Percentiles rank a stretch among this genome's conserved stretches.
Conservation (phyloP, 1,140 invertebrate species). For the Lordiphosa clarofinis region DNA sequence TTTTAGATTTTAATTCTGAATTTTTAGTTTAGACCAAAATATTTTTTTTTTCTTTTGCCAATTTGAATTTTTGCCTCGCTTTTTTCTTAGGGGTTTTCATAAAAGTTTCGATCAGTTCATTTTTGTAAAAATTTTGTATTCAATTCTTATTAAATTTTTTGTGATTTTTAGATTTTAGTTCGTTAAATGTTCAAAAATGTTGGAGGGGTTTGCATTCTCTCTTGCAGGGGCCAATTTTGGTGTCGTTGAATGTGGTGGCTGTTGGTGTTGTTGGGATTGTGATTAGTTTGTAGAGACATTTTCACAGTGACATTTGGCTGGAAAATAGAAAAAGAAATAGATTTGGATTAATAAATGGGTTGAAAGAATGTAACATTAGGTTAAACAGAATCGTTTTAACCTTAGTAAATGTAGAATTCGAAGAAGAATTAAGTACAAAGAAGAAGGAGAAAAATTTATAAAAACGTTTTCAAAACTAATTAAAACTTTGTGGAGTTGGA, state of each 20-base stretch:
- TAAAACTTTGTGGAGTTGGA: no score
- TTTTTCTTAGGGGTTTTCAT: constrained; percentile 25
- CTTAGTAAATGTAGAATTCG: no score
- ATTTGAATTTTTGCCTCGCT: constrained; percentile 65
- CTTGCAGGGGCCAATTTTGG: constrained; percentile 39
- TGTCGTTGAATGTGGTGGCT: constrained; percentile 37
- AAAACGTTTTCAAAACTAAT: no score
- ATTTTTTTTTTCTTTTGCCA: constrained; percentile 41
- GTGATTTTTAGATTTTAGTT: constrained; percentile 29
- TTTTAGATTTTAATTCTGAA: constrained; percentile 16
- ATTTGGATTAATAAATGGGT: neutral
- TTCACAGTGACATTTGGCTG: constrained; percentile 72
- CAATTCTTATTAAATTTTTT: neutral
- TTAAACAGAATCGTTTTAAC: no score
- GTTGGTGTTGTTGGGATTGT: constrained; percentile 34
- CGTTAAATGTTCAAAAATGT: constrained; percentile 64
- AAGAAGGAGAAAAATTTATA: no score
- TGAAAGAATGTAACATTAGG: no score
- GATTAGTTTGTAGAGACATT: constrained; percentile 60
- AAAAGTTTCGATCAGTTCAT: constrained; percentile 59
- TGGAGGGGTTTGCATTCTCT: constrained; percentile 47
- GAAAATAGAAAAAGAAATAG: constrained; percentile 9
- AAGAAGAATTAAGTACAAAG: no score
- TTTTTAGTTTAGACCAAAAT: constrained; percentile 46
- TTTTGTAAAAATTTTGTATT: constrained; percentile 22